phyloP scores from a whole-genome alignment of 2,797 vertebrate species.

The Rhabdophis nuchalis region DNA sequence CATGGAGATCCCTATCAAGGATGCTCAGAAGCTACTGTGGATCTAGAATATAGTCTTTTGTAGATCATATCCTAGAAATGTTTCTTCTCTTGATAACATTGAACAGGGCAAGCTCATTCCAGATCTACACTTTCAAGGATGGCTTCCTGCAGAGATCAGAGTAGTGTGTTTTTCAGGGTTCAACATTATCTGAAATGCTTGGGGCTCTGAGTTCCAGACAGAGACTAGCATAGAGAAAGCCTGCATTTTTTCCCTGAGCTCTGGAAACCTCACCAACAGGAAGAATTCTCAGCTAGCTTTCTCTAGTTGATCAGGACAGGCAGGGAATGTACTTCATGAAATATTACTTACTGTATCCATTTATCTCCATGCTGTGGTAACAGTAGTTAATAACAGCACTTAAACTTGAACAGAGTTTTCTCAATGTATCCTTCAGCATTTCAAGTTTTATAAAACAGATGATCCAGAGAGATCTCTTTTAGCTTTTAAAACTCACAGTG shows the following conservation, averaged over 20 bases:
- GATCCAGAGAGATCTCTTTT: constrained; percentile 27
- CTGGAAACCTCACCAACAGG: neutral
- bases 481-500: constrained; percentile 13
- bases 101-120: neutral
- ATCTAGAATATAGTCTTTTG: neutral
- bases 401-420: constrained; percentile 2
- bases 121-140: neutral
- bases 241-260: neutral
- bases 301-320: neutral
- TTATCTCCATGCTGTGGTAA: neutral
- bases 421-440: constrained; percentile 12
- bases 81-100: neutral
- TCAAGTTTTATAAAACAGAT: constrained; percentile 31
- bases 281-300: neutral
- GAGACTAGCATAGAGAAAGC: neutral
- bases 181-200: neutral
- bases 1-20: neutral
- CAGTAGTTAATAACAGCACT: neutral
- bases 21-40: neutral
- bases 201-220: neutral
- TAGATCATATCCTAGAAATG: neutral
- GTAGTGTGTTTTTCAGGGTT: neutral
- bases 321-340: neutral
- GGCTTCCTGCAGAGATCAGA: neutral
- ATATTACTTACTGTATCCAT: neutral